phyloP scores from a whole-genome alignment of 2,113 vertebrate genomes.

The Ellobius talpinus region DNA sequence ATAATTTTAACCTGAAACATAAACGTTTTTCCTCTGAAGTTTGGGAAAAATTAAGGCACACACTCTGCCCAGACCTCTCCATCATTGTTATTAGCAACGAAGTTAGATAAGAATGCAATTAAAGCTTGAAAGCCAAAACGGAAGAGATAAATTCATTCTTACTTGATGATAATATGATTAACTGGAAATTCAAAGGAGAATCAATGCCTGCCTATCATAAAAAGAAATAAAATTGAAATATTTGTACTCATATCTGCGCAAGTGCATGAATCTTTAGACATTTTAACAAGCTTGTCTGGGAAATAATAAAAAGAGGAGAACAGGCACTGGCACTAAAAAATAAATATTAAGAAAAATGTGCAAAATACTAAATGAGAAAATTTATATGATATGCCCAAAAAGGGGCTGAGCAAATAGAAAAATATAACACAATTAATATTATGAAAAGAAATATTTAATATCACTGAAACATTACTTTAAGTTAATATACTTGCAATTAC shows the following conservation, averaged over 20 bases:
- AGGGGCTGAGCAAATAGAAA: not conserved
- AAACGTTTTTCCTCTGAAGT: not conserved
- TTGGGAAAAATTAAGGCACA: not conserved
- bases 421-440: not conserved
- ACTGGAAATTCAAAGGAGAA: conserved; percentile 20
- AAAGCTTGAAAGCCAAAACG: not conserved
- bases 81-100: not conserved
- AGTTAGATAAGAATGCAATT: not conserved
- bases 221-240: conserved; percentile 18
- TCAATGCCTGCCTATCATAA: not conserved
- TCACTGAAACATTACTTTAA: not conserved
- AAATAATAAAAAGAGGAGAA: not conserved
- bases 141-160: not conserved
- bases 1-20: conserved; percentile 14
- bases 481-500: not conserved
- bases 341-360: not conserved
- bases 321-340: not conserved
- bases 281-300: not conserved
- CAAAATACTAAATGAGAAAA: not conserved
- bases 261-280: not conserved
- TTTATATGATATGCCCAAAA: not conserved
- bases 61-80: not conserved
- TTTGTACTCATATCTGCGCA: not conserved
- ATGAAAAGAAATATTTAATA: not conserved
- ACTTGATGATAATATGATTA: conserved; percentile 46